Evolutionary conservation across 2,113 vertebrate genomes (phyloP).

Genomic region (Tretioscincus oriximinensis): DNA sequence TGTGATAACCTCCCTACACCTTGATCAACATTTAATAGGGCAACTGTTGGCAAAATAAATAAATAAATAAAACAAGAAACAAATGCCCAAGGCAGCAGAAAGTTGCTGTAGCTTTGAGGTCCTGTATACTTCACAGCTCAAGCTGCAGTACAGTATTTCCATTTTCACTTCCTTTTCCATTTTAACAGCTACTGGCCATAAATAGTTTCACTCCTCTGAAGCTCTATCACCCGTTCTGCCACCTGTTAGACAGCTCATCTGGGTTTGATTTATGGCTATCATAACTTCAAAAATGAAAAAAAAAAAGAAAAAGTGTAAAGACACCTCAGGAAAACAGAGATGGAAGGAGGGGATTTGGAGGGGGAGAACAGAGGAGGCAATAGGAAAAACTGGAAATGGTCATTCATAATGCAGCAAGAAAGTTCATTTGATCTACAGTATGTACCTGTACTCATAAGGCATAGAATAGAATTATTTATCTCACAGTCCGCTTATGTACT

Average conservation of each 20-base stretch:
- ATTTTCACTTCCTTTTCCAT: slow-evolving; percentile 71
- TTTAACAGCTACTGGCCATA: slow-evolving; percentile 60
- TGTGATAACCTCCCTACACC: background rate
- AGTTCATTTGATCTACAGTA: background rate
- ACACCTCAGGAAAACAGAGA: slow-evolving; percentile 10
- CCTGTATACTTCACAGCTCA: slow-evolving; percentile 23
- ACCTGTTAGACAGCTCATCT: slow-evolving; percentile 51
- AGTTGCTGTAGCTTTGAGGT: background rate
- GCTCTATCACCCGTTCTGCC: slow-evolving; percentile 64
- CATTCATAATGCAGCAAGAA: background rate
- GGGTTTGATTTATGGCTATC: slow-evolving; percentile 45
- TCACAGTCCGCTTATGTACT: no score
- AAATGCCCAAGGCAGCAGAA: background rate
- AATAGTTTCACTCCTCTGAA: slow-evolving; percentile 48
- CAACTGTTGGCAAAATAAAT: background rate
- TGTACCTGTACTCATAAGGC: background rate
- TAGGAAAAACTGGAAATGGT: background rate
- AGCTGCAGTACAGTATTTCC: slow-evolving; percentile 45
- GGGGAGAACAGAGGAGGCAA: background rate
- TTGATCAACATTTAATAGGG: slow-evolving; percentile 3
- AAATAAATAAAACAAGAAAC: background rate
- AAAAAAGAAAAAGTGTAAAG: slow-evolving; percentile 27
- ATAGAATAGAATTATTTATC: no score
- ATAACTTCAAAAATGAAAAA: slow-evolving; percentile 27
- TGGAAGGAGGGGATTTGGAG: background rate